Conservation (phyloP, 2,888 invertebrate genomes). For the Acleris cristana region DNA sequence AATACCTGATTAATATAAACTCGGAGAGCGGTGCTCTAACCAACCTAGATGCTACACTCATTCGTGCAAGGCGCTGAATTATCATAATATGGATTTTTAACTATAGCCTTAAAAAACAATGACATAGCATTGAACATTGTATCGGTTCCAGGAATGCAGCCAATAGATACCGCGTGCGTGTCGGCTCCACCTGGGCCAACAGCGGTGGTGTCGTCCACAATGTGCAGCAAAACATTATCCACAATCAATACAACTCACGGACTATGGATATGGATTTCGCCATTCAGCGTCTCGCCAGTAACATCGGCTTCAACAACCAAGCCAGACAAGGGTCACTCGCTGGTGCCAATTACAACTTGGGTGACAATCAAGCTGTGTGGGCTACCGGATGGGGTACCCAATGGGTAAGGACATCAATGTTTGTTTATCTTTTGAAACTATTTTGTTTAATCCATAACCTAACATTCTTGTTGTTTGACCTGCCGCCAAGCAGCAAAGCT, state of each 20-base stretch:
- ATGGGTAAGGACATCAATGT: slow-evolving; percentile 37
- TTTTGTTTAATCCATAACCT: too few species aligned
- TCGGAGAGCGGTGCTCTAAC: too few species aligned
- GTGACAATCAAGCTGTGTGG: slow-evolving; percentile 43
- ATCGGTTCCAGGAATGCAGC: slow-evolving; percentile 23
- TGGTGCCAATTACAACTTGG: slow-evolving; percentile 43
- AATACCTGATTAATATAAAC: too few species aligned
- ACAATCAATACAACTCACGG: slow-evolving; percentile 47
- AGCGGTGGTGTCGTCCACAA: slow-evolving; percentile 44
- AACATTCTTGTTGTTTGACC: too few species aligned
- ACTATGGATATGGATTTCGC: slow-evolving; percentile 51
- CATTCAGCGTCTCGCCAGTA: slow-evolving; percentile 43
- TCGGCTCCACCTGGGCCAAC: slow-evolving; percentile 45
- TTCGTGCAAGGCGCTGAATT: too few species aligned
- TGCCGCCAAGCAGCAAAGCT: too few species aligned
- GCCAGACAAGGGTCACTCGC: slow-evolving; percentile 41
- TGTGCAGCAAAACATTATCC: slow-evolving; percentile 37
- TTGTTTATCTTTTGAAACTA: too few species aligned
- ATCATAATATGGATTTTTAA: too few species aligned
- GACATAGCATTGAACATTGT: too few species aligned
- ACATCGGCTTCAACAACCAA: slow-evolving; percentile 39
- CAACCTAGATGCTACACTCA: too few species aligned
- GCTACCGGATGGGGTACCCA: slow-evolving; percentile 56
- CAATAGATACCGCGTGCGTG: slow-evolving; percentile 50
- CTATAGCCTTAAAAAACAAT: too few species aligned